A percentile compares a stretch with the other conserved stretches of the same genome.
Evolutionary conservation across 2,888 invertebrate species (phyloP).

Genomic region (Digitonthophagus gazella): DNA sequence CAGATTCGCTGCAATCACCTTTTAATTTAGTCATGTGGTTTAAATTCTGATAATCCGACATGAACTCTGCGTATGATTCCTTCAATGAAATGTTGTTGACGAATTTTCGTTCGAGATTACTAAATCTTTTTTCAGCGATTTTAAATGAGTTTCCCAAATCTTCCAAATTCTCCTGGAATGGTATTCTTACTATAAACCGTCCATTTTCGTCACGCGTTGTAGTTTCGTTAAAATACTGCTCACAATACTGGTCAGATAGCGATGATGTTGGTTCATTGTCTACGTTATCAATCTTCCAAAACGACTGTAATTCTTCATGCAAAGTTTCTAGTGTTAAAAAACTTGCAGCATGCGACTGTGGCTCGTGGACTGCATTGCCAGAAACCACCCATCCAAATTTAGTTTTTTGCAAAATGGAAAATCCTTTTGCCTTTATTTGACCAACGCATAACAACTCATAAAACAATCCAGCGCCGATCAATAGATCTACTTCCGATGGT

Average conservation of each 20-base stretch:
- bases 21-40: neutral
- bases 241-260: neutral
- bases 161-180: neutral
- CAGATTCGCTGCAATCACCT: neutral
- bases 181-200: neutral
- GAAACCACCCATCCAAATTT: conserved; percentile 6
- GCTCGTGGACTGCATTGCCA: neutral
- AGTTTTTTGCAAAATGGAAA: conserved; percentile 2
- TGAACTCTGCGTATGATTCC: too few relatives aligned
- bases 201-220: neutral
- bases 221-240: too few relatives aligned
- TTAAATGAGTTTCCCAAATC: neutral
- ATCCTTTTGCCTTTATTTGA: neutral
- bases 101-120: neutral
- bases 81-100: neutral
- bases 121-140: neutral
- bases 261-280: neutral
- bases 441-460: neutral
- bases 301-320: neutral
- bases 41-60: too few relatives aligned
- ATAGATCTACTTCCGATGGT: too few relatives aligned
- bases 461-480: neutral
- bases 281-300: conserved; percentile 3
- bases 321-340: neutral
- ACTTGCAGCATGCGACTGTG: neutral